Conservation (phyloP, 2,797 vertebrate species). For the Limnodromus scolopaceus region DNA sequence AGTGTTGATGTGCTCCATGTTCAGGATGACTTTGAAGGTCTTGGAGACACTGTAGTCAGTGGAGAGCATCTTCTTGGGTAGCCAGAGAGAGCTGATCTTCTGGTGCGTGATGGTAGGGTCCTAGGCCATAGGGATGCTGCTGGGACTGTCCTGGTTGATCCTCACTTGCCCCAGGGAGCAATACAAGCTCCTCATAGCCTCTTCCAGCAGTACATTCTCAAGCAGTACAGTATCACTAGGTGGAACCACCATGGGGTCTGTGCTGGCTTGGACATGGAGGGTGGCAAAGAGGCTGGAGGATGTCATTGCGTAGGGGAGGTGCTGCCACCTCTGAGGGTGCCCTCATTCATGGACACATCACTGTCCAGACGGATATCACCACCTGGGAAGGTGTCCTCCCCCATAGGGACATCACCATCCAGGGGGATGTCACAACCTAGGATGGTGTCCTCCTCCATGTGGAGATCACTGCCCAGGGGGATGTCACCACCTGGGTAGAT, state of each 20-base stretch:
- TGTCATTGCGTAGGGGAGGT: rapidly evolving
- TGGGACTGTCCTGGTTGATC: neutral
- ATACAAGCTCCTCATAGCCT: neutral
- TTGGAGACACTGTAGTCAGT: neutral
- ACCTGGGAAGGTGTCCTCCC: rapidly evolving
- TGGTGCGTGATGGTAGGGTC: neutral
- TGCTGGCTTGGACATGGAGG: too few relatives aligned
- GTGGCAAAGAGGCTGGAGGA: too few relatives aligned
- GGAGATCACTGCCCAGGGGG: neutral
- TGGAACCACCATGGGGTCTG: too few relatives aligned
- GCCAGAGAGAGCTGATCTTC: neutral
- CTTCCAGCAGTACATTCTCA: neutral
- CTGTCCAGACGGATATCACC: too few relatives aligned
- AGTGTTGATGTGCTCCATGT: neutral
- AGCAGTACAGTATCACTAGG: too few relatives aligned
- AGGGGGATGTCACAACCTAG: rapidly evolving
- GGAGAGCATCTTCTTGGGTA: neutral
- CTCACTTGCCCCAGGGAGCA: neutral
- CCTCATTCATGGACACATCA: neutral
- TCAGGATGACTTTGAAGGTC: neutral
- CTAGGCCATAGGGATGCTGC: neutral
- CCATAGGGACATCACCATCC: neutral
- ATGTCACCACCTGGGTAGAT: neutral
- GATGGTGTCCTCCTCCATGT: neutral
- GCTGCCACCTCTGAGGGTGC: rapidly evolving